phyloP scores from a whole-genome alignment of 2,888 invertebrate genomes.

The Apeira syringaria region DNA sequence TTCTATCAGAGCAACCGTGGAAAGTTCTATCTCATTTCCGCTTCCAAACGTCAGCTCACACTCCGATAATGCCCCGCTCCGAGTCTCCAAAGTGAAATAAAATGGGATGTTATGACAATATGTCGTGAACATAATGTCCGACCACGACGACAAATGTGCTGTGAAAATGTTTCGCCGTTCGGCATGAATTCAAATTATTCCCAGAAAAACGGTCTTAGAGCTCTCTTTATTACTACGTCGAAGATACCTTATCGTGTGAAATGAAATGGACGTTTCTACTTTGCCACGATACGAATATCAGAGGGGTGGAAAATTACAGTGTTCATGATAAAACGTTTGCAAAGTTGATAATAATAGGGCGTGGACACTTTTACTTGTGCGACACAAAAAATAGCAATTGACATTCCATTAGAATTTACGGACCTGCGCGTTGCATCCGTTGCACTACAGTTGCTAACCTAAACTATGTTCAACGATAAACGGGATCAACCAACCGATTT shows the following conservation, averaged over 20 bases:
- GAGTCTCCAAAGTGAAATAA: conserved; percentile 71
- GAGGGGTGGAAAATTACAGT: conserved; percentile 36
- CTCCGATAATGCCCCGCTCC: conserved; percentile 61
- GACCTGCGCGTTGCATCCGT: conserved; percentile 42
- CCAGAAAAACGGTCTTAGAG: conserved; percentile 32
- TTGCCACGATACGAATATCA: conserved; percentile 13
- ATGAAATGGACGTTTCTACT: conserved; percentile 21
- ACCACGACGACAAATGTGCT: conserved; percentile 49
- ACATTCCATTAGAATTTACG: conserved; percentile 51
- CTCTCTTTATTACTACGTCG: conserved; percentile 28
- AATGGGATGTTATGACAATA: conserved; percentile 78
- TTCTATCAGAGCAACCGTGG: conserved; percentile 67
- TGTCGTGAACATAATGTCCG: conserved; percentile 57
- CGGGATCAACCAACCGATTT: conserved; percentile 63
- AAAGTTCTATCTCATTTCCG: conserved; percentile 79
- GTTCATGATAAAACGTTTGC: conserved; percentile 29
- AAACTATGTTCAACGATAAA: too few relatives aligned
- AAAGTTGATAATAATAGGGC: conserved; percentile 62
- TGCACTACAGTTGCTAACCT: conserved; percentile 49
- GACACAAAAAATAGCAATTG: conserved; percentile 47
- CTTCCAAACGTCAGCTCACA: conserved; percentile 67
- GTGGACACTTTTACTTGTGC: conserved; percentile 40
- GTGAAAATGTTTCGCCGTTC: conserved; percentile 45
- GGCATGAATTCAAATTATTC: conserved; percentile 44
- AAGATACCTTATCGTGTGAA: conserved; percentile 24